phyloP scores from a whole-genome alignment of 2,888 invertebrate genomes.

The Psococerastis gibbosa region DNA sequence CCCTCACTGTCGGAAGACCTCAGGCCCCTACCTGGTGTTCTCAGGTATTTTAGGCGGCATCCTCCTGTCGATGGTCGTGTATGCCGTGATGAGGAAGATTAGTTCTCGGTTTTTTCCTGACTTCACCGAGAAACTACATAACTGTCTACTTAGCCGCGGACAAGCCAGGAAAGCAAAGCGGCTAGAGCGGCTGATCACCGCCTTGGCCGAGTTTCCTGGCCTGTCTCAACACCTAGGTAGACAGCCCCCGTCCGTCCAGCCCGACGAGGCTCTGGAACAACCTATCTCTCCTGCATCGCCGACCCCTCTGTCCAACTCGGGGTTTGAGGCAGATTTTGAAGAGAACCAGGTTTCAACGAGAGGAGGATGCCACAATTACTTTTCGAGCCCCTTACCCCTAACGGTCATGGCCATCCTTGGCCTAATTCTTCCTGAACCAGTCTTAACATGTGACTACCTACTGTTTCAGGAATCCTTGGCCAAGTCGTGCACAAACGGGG shows the following conservation, averaged over 20 bases:
- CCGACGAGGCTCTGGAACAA: no score
- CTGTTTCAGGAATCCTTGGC: neutral
- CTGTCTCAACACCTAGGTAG: no score
- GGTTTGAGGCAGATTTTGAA: neutral
- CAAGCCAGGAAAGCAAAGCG: neutral
- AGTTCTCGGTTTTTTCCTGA: neutral
- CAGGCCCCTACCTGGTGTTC: neutral
- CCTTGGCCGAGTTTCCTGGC: neutral
- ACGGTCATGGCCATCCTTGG: neutral
- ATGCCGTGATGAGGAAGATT: neutral
- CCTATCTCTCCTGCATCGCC: no score
- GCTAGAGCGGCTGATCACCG: neutral
- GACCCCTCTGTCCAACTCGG: neutral
- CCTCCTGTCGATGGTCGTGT: neutral
- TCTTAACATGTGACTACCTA: neutral
- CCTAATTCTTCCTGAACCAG: neutral
- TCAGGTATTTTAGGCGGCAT: neutral
- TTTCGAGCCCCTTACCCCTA: neutral
- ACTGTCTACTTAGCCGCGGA: neutral
- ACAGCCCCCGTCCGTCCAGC: no score
- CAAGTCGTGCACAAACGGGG: neutral
- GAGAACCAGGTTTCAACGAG: neutral
- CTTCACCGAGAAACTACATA: neutral
- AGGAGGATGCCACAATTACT: neutral
- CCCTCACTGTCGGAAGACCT: neutral